Evolutionary conservation across 2,888 invertebrate species (phyloP).

Genomic region (Polylopha cassiicola): DNA sequence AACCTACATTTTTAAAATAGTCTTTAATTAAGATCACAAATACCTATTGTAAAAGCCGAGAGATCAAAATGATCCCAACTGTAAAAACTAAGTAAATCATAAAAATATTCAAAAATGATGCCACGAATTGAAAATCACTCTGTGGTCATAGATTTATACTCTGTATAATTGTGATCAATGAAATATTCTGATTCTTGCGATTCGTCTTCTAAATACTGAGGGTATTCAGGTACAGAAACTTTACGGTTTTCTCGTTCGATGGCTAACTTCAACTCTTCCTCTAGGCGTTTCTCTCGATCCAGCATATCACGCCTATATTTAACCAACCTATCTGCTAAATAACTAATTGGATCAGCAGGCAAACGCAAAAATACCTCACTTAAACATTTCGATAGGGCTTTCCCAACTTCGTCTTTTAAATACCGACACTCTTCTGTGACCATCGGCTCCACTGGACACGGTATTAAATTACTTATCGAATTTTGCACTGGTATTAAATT

Average conservation of each 20-base stretch:
- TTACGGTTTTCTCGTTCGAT: conserved; percentile 22
- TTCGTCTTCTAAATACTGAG: conserved; percentile 1
- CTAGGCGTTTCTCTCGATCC: conserved; percentile 18
- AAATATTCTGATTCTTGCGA: neutral
- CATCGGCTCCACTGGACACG: conserved; percentile 27
- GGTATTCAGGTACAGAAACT: conserved; percentile 1
- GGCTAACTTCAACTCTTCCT: conserved; percentile 25
- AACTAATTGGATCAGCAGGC: conserved; percentile 39
- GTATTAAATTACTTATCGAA: conserved; percentile 3
- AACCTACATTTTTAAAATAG: no score
- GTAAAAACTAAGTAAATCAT: conserved; percentile 1
- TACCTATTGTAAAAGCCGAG: no score
- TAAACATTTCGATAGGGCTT: conserved; percentile 37
- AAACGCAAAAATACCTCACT: conserved; percentile 39
- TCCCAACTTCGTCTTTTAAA: conserved; percentile 34
- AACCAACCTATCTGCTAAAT: conserved; percentile 34
- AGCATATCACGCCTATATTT: conserved; percentile 30
- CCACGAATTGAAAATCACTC: no score
- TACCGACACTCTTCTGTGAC: conserved; percentile 34
- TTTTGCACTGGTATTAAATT: conserved; percentile 31
- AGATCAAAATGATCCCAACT: conserved; percentile 1
- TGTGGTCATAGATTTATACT: no score
- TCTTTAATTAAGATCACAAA: no score
- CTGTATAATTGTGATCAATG: conserved; percentile 3
- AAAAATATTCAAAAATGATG: conserved; percentile 13